phyloP scores from a whole-genome alignment of 2,113 vertebrate genomes.

The Rhodinocichla rosea region DNA sequence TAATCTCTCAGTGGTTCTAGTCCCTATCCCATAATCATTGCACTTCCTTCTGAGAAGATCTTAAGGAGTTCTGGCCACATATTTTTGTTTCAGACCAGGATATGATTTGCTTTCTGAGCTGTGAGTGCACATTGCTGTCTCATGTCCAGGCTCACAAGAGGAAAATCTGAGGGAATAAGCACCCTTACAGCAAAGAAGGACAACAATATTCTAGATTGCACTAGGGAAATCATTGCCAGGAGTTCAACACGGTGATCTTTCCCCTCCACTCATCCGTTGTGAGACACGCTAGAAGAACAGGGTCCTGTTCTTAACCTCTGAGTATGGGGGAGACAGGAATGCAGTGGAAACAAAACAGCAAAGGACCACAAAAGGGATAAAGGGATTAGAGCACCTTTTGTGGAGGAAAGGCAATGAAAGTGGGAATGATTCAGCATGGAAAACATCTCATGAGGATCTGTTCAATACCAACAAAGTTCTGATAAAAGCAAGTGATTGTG shows the following conservation, averaged over 20 bases:
- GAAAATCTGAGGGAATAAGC: background rate
- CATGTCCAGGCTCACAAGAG: background rate
- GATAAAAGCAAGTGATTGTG: background rate
- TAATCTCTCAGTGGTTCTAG: background rate
- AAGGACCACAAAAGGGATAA: background rate
- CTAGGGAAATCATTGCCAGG: background rate
- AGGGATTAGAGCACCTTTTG: background rate
- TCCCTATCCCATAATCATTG: background rate
- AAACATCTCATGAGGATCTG: background rate
- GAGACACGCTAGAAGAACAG: background rate
- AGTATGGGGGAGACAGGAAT: background rate
- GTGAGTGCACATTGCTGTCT: background rate
- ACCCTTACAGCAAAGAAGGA: background rate
- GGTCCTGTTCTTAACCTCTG: background rate
- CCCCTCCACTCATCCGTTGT: background rate
- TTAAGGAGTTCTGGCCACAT: background rate
- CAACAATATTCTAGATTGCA: background rate
- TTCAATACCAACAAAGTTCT: background rate
- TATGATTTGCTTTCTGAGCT: background rate
- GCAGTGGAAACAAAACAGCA: background rate
- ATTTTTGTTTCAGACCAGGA: background rate
- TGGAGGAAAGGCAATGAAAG: background rate
- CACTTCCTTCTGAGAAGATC: background rate
- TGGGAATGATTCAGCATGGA: background rate
- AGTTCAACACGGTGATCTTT: background rate